These are phyloP conservation scores for Choloepus didactylus DNA, from an alignment of 2,797 vertebrate species.

Conservation along the genomic window DNA sequence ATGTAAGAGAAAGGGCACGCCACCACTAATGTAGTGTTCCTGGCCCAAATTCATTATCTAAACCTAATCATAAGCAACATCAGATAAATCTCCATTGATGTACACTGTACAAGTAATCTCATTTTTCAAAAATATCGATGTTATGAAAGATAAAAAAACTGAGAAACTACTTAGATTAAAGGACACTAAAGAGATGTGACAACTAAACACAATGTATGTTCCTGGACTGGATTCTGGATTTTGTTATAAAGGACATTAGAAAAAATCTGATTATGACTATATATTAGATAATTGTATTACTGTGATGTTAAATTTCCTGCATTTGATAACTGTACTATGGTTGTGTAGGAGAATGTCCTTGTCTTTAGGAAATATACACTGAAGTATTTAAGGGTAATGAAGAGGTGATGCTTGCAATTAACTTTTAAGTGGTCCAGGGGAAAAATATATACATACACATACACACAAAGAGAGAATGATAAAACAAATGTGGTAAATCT, in stretches of 20 bases:
- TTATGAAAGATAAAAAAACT: background rate
- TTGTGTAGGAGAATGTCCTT: background rate
- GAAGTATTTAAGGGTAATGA: background rate
- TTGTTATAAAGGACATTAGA: background rate
- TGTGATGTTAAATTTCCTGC: background rate
- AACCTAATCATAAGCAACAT: background rate
- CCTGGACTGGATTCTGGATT: background rate
- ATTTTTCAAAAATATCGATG: conserved; percentile 24
- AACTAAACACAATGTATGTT: background rate
- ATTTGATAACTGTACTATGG: background rate
- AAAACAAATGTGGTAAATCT: background rate
- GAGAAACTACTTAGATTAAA: background rate
- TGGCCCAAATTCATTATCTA: background rate
- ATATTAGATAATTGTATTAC: background rate
- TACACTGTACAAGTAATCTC: background rate
- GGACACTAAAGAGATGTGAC: background rate
- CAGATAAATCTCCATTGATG: background rate
- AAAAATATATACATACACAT: background rate
- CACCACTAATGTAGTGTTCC: background rate
- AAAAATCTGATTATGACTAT: background rate
- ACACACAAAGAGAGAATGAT: background rate
- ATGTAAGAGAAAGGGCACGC: background rate
- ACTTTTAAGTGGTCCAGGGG: background rate
- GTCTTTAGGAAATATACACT: background rate
- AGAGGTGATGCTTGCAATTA: background rate